phyloP scores from a whole-genome alignment of 2,113 vertebrate species.

The Amblyornis subalaris region DNA sequence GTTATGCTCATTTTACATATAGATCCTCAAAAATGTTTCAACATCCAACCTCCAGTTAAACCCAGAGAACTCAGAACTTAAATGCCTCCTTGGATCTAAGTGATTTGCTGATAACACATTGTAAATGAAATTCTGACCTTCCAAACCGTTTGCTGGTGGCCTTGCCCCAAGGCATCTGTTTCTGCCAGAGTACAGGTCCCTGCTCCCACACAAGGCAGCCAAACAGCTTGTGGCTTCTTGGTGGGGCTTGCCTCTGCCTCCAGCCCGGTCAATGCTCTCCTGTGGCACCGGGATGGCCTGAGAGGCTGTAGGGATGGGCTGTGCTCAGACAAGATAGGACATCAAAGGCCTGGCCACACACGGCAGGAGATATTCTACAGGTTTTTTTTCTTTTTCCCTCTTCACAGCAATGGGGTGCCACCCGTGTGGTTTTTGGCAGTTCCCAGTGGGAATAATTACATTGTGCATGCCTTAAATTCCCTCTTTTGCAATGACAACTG shows the following conservation, averaged over 20 bases:
- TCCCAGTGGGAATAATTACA: slow-evolving; percentile 38
- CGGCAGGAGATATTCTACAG: neutral
- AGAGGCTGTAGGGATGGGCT: neutral
- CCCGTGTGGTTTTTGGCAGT: neutral
- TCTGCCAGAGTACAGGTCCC: neutral
- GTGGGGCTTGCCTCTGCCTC: neutral
- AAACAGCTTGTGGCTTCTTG: neutral
- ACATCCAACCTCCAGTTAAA: neutral
- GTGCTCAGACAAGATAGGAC: neutral
- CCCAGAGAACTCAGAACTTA: neutral
- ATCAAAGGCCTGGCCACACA: neutral
- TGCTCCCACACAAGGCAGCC: neutral
- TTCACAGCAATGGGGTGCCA: neutral
- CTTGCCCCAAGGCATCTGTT: fast-evolving
- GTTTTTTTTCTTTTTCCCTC: neutral
- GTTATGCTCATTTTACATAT: neutral
- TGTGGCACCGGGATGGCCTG: neutral
- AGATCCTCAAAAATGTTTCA: neutral
- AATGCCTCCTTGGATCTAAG: neutral
- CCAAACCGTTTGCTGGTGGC: neutral
- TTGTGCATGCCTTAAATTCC: slow-evolving; percentile 21
- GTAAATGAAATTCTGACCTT: neutral
- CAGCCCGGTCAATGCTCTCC: neutral
- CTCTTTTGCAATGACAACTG: slow-evolving; percentile 51
- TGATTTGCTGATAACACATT: neutral